Evolutionary conservation across 2,888 invertebrate genomes (phyloP).

Genomic region (Heliconius ismenius): DNA sequence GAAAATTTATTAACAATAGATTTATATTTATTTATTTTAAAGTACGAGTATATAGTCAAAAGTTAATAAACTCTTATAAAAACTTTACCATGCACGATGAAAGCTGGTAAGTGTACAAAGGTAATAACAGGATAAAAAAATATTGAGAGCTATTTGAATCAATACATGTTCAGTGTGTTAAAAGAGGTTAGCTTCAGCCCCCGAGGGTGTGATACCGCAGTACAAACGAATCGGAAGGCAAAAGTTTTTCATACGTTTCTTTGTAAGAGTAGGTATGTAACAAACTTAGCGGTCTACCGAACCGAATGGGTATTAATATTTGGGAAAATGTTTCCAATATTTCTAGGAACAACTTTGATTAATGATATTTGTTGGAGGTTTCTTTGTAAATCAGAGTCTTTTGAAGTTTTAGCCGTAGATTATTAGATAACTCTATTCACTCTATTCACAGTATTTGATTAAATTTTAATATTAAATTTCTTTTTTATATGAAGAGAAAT

Average conservation of each 20-base stretch:
- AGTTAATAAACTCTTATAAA: too few species aligned
- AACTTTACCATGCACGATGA: too few species aligned
- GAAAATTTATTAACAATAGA: not conserved
- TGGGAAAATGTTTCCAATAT: constrained; percentile 53
- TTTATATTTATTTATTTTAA: not conserved
- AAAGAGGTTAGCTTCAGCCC: constrained; percentile 30
- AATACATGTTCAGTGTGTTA: constrained; percentile 19
- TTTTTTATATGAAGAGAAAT: too few species aligned
- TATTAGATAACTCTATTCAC: not conserved
- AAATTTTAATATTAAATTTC: not conserved
- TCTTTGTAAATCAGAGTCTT: constrained; percentile 23
- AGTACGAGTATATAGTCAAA: too few species aligned
- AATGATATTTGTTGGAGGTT: constrained; percentile 32
- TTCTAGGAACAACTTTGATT: constrained; percentile 33
- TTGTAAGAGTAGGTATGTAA: constrained; percentile 58
- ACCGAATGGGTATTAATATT: constrained; percentile 46
- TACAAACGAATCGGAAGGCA: constrained; percentile 63
- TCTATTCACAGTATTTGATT: not conserved
- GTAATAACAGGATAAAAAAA: constrained; percentile 3
- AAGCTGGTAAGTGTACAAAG: too few species aligned
- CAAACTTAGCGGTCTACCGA: constrained; percentile 50
- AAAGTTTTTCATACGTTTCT: constrained; percentile 60
- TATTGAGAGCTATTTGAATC: constrained; percentile 15
- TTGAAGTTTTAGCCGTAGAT: constrained; percentile 18
- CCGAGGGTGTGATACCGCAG: constrained; percentile 33